A percentile compares a stretch with the other conserved stretches of the same genome.
Conservation (phyloP, 1,140 invertebrate genomes). For the Proales similis region DNA sequence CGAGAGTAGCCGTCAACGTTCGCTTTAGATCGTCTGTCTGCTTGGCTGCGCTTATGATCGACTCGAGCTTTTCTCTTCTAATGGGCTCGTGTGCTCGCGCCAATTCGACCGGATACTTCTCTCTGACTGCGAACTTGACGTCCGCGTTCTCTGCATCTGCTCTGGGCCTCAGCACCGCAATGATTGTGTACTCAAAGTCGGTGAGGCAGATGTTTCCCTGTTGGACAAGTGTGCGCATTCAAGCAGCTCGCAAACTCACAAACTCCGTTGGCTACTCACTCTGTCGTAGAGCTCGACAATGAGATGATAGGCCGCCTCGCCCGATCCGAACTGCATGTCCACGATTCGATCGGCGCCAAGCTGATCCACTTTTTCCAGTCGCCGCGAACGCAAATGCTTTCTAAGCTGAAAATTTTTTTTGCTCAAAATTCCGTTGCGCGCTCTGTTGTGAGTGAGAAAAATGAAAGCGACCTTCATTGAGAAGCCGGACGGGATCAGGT, state of each 20-base stretch:
- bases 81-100: conserved; percentile 60
- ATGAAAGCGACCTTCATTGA: conserved; percentile 84
- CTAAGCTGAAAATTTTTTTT: conserved; percentile 64
- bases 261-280: conserved; percentile 43
- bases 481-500: conserved; percentile 85
- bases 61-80: conserved; percentile 48
- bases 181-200: conserved; percentile 78
- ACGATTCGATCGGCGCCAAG: conserved; percentile 66
- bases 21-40: conserved; percentile 73
- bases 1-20: conserved; percentile 69
- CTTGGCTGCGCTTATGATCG: conserved; percentile 63
- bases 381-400: conserved; percentile 92
- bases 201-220: conserved; percentile 87
- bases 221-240: neutral
- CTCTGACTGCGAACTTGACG: conserved; percentile 78
- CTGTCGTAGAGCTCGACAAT: conserved; percentile 92
- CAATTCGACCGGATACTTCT: conserved; percentile 75
- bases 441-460: neutral
- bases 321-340: conserved; percentile 57
- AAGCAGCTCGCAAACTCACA: neutral
- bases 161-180: conserved; percentile 85
- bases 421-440: neutral
- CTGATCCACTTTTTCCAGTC: conserved; percentile 74
- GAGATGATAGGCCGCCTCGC: conserved; percentile 87
- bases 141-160: conserved; percentile 74